Evolutionary conservation across 2,888 invertebrate species (phyloP).

Genomic region (Scaptodrosophila latifasciaeformis): DNA sequence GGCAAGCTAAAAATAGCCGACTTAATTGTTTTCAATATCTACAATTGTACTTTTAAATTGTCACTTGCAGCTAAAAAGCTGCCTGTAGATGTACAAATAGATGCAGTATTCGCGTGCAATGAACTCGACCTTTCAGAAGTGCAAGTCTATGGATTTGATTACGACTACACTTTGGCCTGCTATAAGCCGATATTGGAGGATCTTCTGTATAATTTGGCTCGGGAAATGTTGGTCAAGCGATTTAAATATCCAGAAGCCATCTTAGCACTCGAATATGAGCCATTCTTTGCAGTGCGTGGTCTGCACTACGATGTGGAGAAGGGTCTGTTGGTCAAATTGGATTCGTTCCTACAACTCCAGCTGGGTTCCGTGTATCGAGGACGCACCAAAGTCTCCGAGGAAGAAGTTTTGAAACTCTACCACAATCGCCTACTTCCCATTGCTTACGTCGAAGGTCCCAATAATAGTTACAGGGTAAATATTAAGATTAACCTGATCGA

Average conservation of each 20-base stretch:
- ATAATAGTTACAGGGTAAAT: slow-evolving; percentile 81
- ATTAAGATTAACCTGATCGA: neutral
- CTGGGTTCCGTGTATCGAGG: slow-evolving; percentile 95
- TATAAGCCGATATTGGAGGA: slow-evolving; percentile 93
- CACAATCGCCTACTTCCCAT: slow-evolving; percentile 90
- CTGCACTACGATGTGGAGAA: slow-evolving; percentile 98
- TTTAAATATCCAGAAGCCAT: slow-evolving; percentile 95
- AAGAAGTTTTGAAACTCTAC: slow-evolving; percentile 90
- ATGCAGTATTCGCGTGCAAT: slow-evolving; percentile 96
- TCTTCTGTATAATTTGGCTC: slow-evolving; percentile 92
- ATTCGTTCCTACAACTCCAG: slow-evolving; percentile 97
- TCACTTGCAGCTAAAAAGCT: slow-evolving; percentile 85
- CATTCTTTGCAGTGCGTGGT: slow-evolving; percentile 96
- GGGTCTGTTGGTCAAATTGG: slow-evolving; percentile 93
- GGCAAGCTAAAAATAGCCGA: slow-evolving; percentile 30
- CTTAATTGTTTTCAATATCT: slow-evolving; percentile 12
- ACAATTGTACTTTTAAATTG: slow-evolving; percentile 8
- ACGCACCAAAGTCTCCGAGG: slow-evolving; percentile 85
- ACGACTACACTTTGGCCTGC: slow-evolving; percentile 97
- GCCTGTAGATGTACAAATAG: slow-evolving; percentile 89
- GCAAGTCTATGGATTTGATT: slow-evolving; percentile 97
- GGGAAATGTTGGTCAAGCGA: slow-evolving; percentile 88
- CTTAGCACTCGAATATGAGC: slow-evolving; percentile 86
- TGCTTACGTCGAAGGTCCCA: slow-evolving; percentile 86
- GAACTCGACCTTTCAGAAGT: slow-evolving; percentile 93